phyloP scores from a whole-genome alignment of 2,113 vertebrate genomes.

The Myotis brandtii region DNA sequence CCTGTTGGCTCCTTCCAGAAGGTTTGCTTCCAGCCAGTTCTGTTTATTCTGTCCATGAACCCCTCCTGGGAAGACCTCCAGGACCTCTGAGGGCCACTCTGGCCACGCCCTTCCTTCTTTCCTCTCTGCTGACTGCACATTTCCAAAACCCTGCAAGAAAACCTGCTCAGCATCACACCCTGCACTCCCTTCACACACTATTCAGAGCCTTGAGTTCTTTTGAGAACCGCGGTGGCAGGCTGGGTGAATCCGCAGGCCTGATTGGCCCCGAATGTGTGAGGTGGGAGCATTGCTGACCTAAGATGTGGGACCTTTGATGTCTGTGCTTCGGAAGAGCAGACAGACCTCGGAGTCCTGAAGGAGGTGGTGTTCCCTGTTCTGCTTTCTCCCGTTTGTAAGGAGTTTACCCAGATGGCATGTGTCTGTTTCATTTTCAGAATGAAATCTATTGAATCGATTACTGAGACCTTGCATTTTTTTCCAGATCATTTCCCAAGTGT shows the following conservation, averaged over 20 bases:
- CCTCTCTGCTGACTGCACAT: not conserved
- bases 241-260: not conserved
- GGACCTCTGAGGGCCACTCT: not conserved
- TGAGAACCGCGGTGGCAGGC: not conserved
- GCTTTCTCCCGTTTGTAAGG: not conserved
- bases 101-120: not conserved
- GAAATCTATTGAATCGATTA: not conserved
- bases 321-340: not conserved
- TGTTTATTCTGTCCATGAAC: not conserved
- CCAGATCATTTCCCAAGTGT: not conserved
- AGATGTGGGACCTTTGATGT: not conserved
- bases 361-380: not conserved
- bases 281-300: not conserved
- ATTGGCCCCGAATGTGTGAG: not conserved
- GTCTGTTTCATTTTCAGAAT: slow-evolving; percentile 36
- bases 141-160: not conserved
- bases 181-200: not conserved
- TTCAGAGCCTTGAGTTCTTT: not conserved
- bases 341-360: not conserved
- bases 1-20: not conserved
- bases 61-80: not conserved
- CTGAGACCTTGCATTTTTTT: not conserved
- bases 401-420: not conserved
- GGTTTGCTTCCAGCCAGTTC: not conserved
- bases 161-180: not conserved